Percentiles rank a stretch among this genome's conserved stretches.
Evolutionary conservation across 2,797 vertebrate species (phyloP).

Genomic region (Peromyscus melanophrys): DNA sequence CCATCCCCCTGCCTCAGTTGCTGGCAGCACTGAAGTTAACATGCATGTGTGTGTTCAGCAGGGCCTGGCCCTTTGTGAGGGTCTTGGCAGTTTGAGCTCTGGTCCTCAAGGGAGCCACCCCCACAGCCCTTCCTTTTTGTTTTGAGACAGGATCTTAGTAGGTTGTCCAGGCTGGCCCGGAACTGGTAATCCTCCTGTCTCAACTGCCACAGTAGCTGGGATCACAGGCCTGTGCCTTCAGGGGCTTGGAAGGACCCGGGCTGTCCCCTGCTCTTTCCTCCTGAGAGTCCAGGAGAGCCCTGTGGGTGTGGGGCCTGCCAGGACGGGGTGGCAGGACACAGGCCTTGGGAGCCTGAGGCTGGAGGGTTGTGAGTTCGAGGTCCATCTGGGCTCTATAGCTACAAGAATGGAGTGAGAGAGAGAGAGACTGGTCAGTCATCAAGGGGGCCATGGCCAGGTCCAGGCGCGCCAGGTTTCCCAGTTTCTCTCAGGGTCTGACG

Average conservation of each 20-base stretch:
- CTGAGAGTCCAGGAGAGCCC: not conserved
- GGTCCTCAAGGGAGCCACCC: not conserved
- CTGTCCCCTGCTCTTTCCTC: not conserved
- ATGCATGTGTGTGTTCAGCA: not conserved
- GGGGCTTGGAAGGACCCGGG: not conserved
- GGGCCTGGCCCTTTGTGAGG: not conserved
- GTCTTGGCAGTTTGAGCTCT: not conserved
- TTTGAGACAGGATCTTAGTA: not conserved
- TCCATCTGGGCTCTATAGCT: not conserved
- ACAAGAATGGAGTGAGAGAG: not conserved
- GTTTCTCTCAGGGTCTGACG: not conserved
- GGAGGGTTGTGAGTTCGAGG: not conserved
- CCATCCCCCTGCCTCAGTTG: not conserved
- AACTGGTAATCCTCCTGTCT: not conserved
- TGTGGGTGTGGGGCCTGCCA: not conserved
- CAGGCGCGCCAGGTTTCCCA: accelerated
- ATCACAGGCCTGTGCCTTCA: not conserved
- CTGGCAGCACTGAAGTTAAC: not conserved
- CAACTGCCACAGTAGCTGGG: not conserved
- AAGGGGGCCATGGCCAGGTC: not conserved
- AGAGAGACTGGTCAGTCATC: too few species aligned
- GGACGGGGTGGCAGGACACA: not conserved
- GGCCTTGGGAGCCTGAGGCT: not conserved
- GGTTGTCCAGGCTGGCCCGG: not conserved
- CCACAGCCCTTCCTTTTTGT: not conserved